Evolutionary conservation across 2,888 invertebrate genomes (phyloP).

Genomic region (Mythimna lalbum): DNA sequence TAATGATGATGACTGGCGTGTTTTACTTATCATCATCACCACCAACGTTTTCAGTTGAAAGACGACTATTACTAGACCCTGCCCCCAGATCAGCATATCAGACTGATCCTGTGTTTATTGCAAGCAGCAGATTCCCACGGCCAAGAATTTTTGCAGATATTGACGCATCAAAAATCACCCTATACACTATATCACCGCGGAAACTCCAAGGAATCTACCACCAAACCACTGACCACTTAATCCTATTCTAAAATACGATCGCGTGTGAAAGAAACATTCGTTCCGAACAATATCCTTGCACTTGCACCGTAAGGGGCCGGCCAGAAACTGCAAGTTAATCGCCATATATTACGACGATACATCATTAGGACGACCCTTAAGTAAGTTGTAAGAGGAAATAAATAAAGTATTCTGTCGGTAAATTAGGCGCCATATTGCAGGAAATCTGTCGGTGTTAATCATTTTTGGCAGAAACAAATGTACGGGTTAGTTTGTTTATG

Average conservation of each 20-base stretch:
- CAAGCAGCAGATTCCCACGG: neutral
- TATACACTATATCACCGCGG: conserved; percentile 1
- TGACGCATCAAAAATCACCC: neutral
- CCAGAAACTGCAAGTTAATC: conserved; percentile 86
- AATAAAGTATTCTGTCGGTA: conserved; percentile 69
- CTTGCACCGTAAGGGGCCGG: conserved; percentile 77
- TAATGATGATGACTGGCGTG: too few species aligned
- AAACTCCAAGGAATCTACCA: conserved; percentile 47
- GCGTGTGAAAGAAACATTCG: conserved; percentile 82
- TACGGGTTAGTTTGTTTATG: conserved; percentile 21
- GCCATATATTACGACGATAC: conserved; percentile 78
- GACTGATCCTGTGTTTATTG: neutral
- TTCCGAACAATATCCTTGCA: conserved; percentile 73
- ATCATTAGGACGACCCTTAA: conserved; percentile 76
- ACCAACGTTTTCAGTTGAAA: neutral
- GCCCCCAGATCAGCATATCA: neutral
- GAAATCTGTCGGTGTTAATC: conserved; percentile 68
- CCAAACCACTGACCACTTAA: conserved; percentile 74
- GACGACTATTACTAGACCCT: neutral
- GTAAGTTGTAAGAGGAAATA: conserved; percentile 72
- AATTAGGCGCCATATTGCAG: conserved; percentile 68
- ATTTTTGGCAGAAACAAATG: conserved; percentile 61
- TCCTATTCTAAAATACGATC: conserved; percentile 78
- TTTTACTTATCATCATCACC: neutral
- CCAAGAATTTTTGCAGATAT: neutral